Conservation (phyloP, 2,888 invertebrate genomes). For the Octonoba sinensis region DNA sequence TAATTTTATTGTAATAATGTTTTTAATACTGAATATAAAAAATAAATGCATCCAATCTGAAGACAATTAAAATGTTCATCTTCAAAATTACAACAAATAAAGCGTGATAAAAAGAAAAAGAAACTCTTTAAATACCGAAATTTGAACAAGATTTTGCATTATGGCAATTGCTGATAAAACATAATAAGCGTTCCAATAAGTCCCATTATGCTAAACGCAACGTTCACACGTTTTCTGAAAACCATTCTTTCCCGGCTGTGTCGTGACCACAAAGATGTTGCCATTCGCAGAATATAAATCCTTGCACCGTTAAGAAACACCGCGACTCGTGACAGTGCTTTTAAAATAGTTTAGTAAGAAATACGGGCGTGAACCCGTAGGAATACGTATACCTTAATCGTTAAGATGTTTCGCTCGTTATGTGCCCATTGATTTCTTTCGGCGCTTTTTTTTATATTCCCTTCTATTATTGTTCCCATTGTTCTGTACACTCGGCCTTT, state of each 20-base stretch:
- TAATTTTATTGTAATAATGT: too few species aligned
- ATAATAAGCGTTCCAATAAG: too few species aligned
- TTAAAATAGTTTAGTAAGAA: constrained; percentile 18
- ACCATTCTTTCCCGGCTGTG: not conserved
- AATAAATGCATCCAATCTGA: too few species aligned
- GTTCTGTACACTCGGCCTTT: not conserved
- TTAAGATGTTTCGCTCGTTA: constrained; percentile 2
- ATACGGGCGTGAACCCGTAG: constrained; percentile 29
- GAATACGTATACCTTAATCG: constrained; percentile 12
- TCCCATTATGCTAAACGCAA: not conserved
- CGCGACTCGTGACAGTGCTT: constrained; percentile 30
- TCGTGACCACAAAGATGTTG: constrained; percentile 7
- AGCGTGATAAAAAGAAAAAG: too few species aligned
- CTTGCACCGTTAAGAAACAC: constrained; percentile 16
- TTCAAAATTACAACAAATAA: too few species aligned
- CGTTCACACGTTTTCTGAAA: not conserved
- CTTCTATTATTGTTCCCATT: constrained; percentile 5
- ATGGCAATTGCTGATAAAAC: too few species aligned
- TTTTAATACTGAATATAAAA: too few species aligned
- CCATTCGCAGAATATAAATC: constrained; percentile 2
- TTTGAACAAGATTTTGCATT: too few species aligned
- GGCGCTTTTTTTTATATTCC: not conserved
- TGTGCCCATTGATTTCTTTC: not conserved
- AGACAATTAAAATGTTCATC: too few species aligned
- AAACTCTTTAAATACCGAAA: too few species aligned